Conservation (phyloP, 2,888 invertebrate species). For the Melipona beecheii region DNA sequence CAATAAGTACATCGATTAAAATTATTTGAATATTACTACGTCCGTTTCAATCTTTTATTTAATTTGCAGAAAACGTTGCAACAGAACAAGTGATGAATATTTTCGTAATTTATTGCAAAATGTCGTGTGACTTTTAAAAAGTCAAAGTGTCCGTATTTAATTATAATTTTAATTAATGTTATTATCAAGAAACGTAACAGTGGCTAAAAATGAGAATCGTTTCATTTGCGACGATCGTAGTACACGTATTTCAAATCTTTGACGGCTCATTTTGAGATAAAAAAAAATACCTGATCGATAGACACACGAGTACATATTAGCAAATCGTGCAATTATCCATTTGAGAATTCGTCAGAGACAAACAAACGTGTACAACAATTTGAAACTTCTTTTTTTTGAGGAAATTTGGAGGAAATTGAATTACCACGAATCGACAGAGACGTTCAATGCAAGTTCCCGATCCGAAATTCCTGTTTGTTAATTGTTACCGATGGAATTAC, state of each 20-base stretch:
- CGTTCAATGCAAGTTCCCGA: not conserved
- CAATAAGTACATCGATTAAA: no score
- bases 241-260: not conserved
- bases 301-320: not conserved
- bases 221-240: no score
- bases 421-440: not conserved
- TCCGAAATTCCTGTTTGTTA: not conserved
- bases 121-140: no score
- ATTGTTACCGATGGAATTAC: not conserved
- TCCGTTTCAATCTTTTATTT: no score
- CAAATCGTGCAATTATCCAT: not conserved
- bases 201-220: no score
- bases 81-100: no score
- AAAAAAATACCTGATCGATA: not conserved
- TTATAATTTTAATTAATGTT: no score
- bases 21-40: no score
- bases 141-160: no score
- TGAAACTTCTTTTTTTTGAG: not conserved
- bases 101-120: no score
- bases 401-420: not conserved
- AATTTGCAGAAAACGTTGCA: no score
- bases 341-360: not conserved
- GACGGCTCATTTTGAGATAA: not conserved
- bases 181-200: no score
- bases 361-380: not conserved